Base-by-base conservation (phyloP, 2,888 invertebrate genomes). In the Leucoptera coffeella region DNA sequence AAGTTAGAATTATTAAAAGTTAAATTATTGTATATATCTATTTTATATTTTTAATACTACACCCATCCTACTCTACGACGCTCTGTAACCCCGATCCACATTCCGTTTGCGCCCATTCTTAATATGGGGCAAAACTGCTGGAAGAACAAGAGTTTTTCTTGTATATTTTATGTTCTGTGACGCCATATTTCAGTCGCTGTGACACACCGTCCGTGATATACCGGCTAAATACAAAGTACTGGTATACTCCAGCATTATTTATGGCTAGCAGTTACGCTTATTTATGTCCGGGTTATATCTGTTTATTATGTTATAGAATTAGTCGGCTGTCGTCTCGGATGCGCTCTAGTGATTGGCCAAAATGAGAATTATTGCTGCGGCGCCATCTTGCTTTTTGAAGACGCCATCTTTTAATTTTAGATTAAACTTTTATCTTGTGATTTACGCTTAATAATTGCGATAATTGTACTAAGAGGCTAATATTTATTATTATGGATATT, bases 101-200 rank as follows among this genome's bases (percentile, higher is more conserved):
- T 64, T 65, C 60, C 62, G 64, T 62, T 64, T 62, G 59, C 53
- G 60, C 61, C 61, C 64, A 59, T 64, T 65, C 62, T 64, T 65
- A 67, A 69, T 69, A 69, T 67, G 69, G 64, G 60, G 53, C 62
- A 65, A 64, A 65, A 67, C 64, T 62, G 67, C 65, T 67, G 62
- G 60, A 59, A 57, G 58, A 62, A 64, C 65, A 67, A 65, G 64
- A 65, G 65, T 67, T 67, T 65, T 58, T 58, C 53, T 51, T 62
- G 61, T 64, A 61, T 62, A 67, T 64, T 64, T 65, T 65, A 67
- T 64, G 65, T 65, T 51, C 53, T 65, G 65, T 67, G 61, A 65
- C 67, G 62, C 56, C 43, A 58, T 67, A 62, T 61, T 55, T 67
- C 65, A 62, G 44, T 25, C 32, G 23, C 34, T 39, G 47, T 58